Base-by-base conservation (phyloP, 2,888 invertebrate genomes). In the Eristalinus sepulchralis region DNA sequence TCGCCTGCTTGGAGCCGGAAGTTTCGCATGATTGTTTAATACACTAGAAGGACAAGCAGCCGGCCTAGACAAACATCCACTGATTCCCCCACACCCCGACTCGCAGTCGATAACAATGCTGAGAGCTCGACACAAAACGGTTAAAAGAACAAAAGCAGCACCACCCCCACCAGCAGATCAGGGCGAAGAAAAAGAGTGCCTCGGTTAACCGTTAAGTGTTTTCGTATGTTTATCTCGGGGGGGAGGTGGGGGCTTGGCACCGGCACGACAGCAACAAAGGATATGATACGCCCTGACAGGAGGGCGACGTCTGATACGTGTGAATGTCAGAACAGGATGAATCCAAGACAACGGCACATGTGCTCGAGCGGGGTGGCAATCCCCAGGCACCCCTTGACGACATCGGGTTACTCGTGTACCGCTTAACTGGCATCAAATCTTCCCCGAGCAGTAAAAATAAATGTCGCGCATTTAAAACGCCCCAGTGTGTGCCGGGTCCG, bases 401-500 rank as follows among this genome's bases (percentile, higher is more conserved):
- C 57, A 72, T 53, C 34, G 24, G 68, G 68, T 78, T 78, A 73
- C 66, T 36, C 47, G 59, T 83, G 66, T 86, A 71, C 71, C 71
- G 78, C 75, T 86, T 86, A 86, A 86, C 70, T 78, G 83, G 60
- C 86, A 88, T 88, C 88, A 89, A 89, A 89, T 89, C 89, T 89
- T 85, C 79, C 64, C 39, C 64, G 66, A 84, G 85, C 88, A 88
- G 89, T 90, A 89, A 89, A 90, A 89, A 89, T 89, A 90, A 90
- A 90, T 89, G 89, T 89, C 90, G 88, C 88, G 88, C 89, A 88
- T 79, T 88, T 79, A 86, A 88, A 88, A 88, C 17, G 83, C 80
- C 86, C 80, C 67, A 27, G 27, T 83, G 70, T 79, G 64, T 55
- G 60, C 68, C 57, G 27, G 20, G 24, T 47, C 47, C 17, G 53